Evolutionary conservation across 2,888 invertebrate species (phyloP), one percentile per base, ranked within the genome.

Genomic region (Cremastinae sp.): DNA sequence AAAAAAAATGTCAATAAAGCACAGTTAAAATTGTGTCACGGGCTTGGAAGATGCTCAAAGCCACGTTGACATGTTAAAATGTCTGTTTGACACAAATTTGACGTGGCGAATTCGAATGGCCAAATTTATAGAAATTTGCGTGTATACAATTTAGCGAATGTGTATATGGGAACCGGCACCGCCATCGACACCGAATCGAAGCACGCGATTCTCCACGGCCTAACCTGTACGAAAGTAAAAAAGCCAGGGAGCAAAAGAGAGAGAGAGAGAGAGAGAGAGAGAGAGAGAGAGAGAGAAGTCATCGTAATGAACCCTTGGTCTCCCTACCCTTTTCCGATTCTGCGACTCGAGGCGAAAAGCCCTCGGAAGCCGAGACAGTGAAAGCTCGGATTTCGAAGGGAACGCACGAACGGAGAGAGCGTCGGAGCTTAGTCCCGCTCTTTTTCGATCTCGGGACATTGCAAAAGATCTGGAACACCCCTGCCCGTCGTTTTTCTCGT

Each of bases 301-400:
- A 51, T 43, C 59, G 61, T 43, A 36, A 61, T 53, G 16, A 58
- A 58, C 69, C 56, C 34, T 43, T 49, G 28, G 2, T 16, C 28
- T 43, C 28, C 41, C 16, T n/a, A 38, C 2, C 54, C 9, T 18
- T 36, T 34, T 12, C 28, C 49, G 8, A 12, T 47, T 28, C 41
- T 18, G 41, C 41, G 20, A 28, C 61, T 49, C 18, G 49, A 54
- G 47, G 51, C 58, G 51, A 74, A 71, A 75, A 78, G 56, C 66
- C 74, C 72, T 70, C 75, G 69, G 78, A 73, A 58, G 12, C 22
- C 28, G 72, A 79, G 71, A 85, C 83, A 85, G 86, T 85, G 80
- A 83, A 84, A 82, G 82, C 85, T 83, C 83, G 81, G 74, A 84
- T 81, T 80, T 79, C 82, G 83, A 79, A 78, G 81, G 74, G 83